Evolutionary conservation across 1,140 invertebrate species (phyloP), one percentile per base, ranked within the genome.

Genomic region (Aphelinus atriplicis): DNA sequence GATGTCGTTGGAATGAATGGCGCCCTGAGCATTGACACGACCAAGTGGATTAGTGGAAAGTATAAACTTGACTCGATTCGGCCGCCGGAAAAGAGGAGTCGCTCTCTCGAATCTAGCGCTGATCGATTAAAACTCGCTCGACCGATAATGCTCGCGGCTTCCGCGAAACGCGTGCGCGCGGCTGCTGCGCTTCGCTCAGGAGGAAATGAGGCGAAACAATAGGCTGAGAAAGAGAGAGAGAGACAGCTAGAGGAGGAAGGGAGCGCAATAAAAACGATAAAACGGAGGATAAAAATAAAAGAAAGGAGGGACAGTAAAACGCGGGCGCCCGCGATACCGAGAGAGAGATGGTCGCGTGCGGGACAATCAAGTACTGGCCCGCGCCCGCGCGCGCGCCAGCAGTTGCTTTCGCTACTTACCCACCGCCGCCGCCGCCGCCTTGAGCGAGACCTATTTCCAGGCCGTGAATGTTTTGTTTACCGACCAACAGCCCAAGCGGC

Each of bases 201-300:
- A n/a, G 1, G 66, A 75, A 75, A 70, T 51, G 53, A 75, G 62
- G 67, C 58, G 55, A 75, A 58, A 75, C 61, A 71, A 75, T 65
- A 6, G 46, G 6, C 42, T 1, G 1, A 1, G 7, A 26, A 73
- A 65, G 58, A 67, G 46, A 70, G 67, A 77, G 75, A 77, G 70
- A 60, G 68, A 74, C 71, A 73, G 61, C 55, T 66, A 79, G 10
- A 0, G 55, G 26, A 26, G 26, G 26, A 0, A 26, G 26, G 26
- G 26, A 26, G 26, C 26, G 26, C 26, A 26, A 26, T 26, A 26
- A 26, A 26, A 26, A 26, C 26, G 26, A 26, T 26, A 26, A 26
- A 26, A 26, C 42, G 43, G n/a, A 66, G 7, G 47, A 64, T 6
- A 26, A 58, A 58, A 10, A 58, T 58, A 26, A 58, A 26, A 26